Evolutionary conservation across 2,888 invertebrate genomes (phyloP).

Genomic region (Dynastes tityus): DNA sequence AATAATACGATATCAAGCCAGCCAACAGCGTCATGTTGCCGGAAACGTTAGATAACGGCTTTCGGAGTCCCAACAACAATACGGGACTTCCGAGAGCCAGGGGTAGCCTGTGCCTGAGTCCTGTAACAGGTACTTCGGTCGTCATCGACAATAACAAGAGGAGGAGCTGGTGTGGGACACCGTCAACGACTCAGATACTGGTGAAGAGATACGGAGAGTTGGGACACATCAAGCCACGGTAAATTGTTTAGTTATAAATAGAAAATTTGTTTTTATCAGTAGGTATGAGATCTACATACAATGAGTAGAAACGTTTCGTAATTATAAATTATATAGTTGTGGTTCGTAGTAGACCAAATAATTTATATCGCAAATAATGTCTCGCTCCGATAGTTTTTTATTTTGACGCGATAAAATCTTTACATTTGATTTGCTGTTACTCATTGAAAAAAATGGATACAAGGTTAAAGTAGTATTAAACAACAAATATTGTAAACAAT

Average conservation of each 20-base stretch:
- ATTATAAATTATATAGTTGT: too few relatives aligned
- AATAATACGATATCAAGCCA: constrained; percentile 18
- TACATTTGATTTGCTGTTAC: too few relatives aligned
- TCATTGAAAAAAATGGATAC: too few relatives aligned
- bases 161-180: constrained; percentile 68
- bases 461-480: too few relatives aligned
- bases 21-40: constrained; percentile 61
- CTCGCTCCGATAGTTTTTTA: too few relatives aligned
- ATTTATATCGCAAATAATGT: too few relatives aligned
- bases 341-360: too few relatives aligned
- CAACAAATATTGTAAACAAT: too few relatives aligned
- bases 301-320: too few relatives aligned
- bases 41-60: constrained; percentile 66
- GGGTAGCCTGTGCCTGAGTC: constrained; percentile 67
- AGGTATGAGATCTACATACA: too few relatives aligned
- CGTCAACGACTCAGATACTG: constrained; percentile 57
- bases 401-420: too few relatives aligned
- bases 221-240: constrained; percentile 68
- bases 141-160: constrained; percentile 66
- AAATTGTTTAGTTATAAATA: constrained; percentile 53
- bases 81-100: constrained; percentile 66
- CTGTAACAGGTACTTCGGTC: constrained; percentile 62
- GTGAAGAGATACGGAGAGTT: constrained; percentile 67
- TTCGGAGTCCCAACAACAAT: constrained; percentile 69
- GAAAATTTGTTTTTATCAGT: neutral